phyloP scores from a whole-genome alignment of 2,113 vertebrate genomes.

The Lagenorhynchus albirostris region DNA sequence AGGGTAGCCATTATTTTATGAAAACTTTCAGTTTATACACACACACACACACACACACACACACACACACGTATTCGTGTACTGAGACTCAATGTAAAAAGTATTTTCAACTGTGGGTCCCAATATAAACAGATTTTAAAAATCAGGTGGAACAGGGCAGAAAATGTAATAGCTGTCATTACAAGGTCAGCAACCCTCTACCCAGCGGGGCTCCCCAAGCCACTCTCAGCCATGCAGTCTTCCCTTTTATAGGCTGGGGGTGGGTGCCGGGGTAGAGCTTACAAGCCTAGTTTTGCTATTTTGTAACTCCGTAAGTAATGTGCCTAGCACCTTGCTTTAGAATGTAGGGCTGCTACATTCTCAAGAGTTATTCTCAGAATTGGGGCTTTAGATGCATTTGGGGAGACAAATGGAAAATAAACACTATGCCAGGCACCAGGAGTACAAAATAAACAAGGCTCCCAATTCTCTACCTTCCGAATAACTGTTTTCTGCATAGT shows the following conservation, averaged over 20 bases:
- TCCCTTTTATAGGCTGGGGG: not conserved
- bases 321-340: not conserved
- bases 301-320: not conserved
- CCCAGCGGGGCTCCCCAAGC: accelerated
- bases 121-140: not conserved
- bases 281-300: not conserved
- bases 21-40: not conserved
- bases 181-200: not conserved
- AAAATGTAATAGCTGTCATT: not conserved
- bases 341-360: not conserved
- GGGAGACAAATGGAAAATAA: not conserved
- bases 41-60: not conserved
- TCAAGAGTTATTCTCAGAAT: not conserved
- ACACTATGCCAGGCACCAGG: not conserved
- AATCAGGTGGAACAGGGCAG: not conserved
- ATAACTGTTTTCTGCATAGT: not conserved
- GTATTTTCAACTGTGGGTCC: not conserved
- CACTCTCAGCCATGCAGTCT: not conserved
- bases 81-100: not conserved
- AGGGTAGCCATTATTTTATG: not conserved
- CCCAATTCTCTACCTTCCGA: not conserved
- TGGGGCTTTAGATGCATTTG: not conserved
- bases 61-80: not conserved
- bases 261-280: not conserved
- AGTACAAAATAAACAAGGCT: not conserved